Base-by-base conservation (phyloP, 1,140 invertebrate genomes). In the Temnothorax nylanderi region DNA sequence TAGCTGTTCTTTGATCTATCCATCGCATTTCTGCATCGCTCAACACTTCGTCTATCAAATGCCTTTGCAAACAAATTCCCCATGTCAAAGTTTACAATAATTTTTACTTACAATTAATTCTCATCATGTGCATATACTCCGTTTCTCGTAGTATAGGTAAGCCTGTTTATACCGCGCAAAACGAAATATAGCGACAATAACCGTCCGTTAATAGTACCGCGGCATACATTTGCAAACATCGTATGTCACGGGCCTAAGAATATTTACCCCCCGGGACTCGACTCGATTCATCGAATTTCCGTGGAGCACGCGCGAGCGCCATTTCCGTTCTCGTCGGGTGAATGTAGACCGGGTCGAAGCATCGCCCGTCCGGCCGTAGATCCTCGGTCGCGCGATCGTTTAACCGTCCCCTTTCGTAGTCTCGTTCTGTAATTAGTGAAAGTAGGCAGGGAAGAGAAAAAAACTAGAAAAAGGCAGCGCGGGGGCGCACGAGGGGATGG, bases 391-490 rank as follows among this genome's bases (percentile, higher is more conserved):
- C 47, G 51, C 74, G 85, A 86, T 76, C 87, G 84, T 78, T 89
- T 78, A 85, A 65, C 76, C 54, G 76, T 51, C 51, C 76, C 81
- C 21, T 34, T 64, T 41, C 60, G 74, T 78, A 64, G 65, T 74
- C 86, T 92, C 89, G 92, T 93, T 92, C 93, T 86, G 93, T 94
- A 95, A 95, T 95, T 95, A 95, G 93, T 91, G 91, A 94, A 95
- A 95, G 93, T 93, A 92, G 91, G 88, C 80, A 89, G 80, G 72
- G 64, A 80, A 44, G 82, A 86, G 74, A 84, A 84, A 88, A 75
- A 64, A 62, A 64, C 76, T 51, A 64, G 78, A 60, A 84, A 87
- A 76, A 80, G 78, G 87, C 56, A 54, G 26, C 71, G 62, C 21
- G 37, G 74, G 81, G 87, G 58, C 67, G 81, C 26, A 11, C 26